phyloP scores from a whole-genome alignment of 1,140 invertebrate species.

The Eumaeus atala region DNA sequence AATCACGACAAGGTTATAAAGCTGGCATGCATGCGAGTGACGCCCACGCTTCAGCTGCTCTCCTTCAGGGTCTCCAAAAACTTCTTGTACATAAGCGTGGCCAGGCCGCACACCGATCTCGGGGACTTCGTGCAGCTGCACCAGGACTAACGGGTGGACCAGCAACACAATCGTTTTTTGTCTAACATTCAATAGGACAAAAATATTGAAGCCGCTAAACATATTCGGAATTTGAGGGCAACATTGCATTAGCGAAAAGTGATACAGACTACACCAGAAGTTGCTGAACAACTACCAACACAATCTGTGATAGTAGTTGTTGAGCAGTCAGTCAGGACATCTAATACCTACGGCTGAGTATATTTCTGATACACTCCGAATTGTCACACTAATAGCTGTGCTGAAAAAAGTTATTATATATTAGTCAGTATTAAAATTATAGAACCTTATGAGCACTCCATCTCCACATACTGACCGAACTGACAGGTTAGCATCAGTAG shows the following conservation, averaged over 20 bases:
- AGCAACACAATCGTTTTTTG: not conserved
- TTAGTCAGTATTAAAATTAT: too few relatives aligned
- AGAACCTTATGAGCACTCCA: too few relatives aligned
- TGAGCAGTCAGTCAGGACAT: too few relatives aligned
- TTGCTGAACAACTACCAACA: too few relatives aligned
- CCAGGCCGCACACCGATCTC: slow-evolving; percentile 39
- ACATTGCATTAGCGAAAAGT: not conserved
- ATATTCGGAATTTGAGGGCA: not conserved
- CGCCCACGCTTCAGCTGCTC: slow-evolving; percentile 34
- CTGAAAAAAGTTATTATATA: too few relatives aligned
- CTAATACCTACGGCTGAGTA: too few relatives aligned
- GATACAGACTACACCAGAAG: not conserved
- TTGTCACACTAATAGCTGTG: too few relatives aligned
- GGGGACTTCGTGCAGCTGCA: slow-evolving; percentile 40
- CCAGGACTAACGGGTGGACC: not conserved
- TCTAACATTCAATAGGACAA: not conserved
- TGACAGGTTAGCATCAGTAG: too few relatives aligned
- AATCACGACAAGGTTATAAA: slow-evolving; percentile 30
- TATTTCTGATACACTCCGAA: too few relatives aligned
- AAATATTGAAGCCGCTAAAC: not conserved
- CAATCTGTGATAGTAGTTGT: too few relatives aligned
- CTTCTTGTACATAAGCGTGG: slow-evolving; percentile 46
- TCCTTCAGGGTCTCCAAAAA: slow-evolving; percentile 50
- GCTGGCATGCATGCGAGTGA: slow-evolving; percentile 34
- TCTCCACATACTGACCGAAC: too few relatives aligned